phyloP scores from a whole-genome alignment of 2,888 invertebrate genomes.

The Allacma fusca region DNA sequence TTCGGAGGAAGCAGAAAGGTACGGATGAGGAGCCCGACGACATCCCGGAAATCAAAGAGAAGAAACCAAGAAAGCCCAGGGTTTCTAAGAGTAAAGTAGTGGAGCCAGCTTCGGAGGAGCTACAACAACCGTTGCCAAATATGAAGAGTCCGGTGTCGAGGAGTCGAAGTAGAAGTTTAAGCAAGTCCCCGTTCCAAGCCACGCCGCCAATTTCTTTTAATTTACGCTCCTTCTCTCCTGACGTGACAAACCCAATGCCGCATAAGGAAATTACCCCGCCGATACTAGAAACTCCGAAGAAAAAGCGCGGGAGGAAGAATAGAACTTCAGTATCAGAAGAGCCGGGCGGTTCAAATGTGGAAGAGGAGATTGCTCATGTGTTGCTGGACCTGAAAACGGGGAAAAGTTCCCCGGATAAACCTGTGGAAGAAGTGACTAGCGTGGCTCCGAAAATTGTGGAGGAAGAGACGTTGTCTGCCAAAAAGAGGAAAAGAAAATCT shows the following conservation, averaged over 20 bases:
- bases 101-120: not conserved
- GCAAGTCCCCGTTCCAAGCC: slow-evolving; percentile 34
- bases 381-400: slow-evolving; percentile 42
- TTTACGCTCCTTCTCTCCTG: not conserved
- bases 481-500: slow-evolving; percentile 26
- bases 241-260: not conserved
- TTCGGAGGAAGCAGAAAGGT: slow-evolving; percentile 16
- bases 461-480: too few relatives aligned
- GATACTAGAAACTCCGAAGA: not conserved
- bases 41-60: not conserved
- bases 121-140: not conserved
- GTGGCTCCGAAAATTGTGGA: not conserved
- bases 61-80: not conserved
- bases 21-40: not conserved
- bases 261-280: not conserved
- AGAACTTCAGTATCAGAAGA: not conserved
- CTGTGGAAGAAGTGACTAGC: not conserved
- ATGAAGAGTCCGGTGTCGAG: not conserved
- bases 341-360: slow-evolving; percentile 16
- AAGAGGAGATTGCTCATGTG: slow-evolving; percentile 41
- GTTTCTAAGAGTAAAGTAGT: not conserved
- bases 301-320: slow-evolving; percentile 1
- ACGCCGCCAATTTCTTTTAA: not conserved
- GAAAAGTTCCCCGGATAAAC: slow-evolving; percentile 41
- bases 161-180: slow-evolving; percentile 18